Conservation (phyloP, 2,797 vertebrate genomes). For the Delichon dasypus region DNA sequence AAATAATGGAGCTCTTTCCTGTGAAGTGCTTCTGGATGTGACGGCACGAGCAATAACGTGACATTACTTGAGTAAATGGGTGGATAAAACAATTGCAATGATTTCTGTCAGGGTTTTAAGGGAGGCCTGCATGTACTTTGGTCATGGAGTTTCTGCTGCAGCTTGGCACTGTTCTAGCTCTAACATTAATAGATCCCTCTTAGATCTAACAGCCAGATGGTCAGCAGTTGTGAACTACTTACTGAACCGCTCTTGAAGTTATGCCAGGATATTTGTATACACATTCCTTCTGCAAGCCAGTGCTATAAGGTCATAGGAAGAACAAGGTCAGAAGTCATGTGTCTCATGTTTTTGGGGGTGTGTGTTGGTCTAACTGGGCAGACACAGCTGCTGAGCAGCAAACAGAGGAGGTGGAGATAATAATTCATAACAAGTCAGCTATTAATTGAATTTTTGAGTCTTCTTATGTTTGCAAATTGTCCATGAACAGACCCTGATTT, state of each 20-base stretch:
- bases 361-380: not conserved
- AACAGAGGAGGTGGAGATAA: not conserved
- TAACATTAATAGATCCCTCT: slow-evolving; percentile 35
- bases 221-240: slow-evolving; percentile 57
- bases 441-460: slow-evolving; percentile 11
- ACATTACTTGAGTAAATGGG: not conserved
- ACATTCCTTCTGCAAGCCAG: slow-evolving; percentile 29
- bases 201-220: slow-evolving; percentile 59
- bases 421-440: not conserved
- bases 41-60: not conserved
- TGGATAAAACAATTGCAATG: not conserved
- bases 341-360: not conserved
- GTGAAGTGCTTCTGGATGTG: not conserved
- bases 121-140: not conserved
- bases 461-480: slow-evolving; percentile 16
- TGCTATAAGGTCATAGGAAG: slow-evolving; percentile 38
- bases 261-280: slow-evolving; percentile 28
- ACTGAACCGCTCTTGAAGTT: slow-evolving; percentile 25
- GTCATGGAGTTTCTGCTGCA: not conserved
- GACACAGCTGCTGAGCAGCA: not conserved
- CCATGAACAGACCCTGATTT: slow-evolving; percentile 15
- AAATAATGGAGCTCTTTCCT: not conserved
- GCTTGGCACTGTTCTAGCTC: slow-evolving; percentile 3
- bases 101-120: not conserved
- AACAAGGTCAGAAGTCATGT: slow-evolving; percentile 31